Conservation (phyloP, 2,888 invertebrate genomes). For the Limenitis arthemis region DNA sequence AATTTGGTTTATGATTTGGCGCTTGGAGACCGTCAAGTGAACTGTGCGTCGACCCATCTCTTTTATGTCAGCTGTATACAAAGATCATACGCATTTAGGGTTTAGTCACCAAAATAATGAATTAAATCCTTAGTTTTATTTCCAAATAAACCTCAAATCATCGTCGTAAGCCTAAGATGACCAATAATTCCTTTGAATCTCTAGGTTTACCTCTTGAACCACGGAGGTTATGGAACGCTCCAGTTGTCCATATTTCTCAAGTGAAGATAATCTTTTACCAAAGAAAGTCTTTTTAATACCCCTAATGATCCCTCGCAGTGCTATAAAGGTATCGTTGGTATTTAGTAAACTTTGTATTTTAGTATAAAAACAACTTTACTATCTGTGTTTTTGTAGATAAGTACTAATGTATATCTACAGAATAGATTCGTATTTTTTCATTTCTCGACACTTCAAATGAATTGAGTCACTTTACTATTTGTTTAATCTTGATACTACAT, state of each 20-base stretch:
- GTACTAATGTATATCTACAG: conserved; percentile 31
- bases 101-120: conserved; percentile 52
- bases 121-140: conserved; percentile 53
- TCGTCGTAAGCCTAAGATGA: conserved; percentile 30
- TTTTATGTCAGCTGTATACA: conserved; percentile 69
- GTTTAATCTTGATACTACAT: conserved; percentile 20
- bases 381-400: conserved; percentile 56
- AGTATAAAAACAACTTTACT: conserved; percentile 46
- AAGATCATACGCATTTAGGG: conserved; percentile 67
- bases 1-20: conserved; percentile 45
- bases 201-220: conserved; percentile 54
- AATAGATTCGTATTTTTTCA: conserved; percentile 30
- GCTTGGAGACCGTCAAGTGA: conserved; percentile 48
- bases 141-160: conserved; percentile 33
- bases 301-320: conserved; percentile 61
- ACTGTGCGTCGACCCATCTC: conserved; percentile 57
- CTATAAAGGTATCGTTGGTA: conserved; percentile 49
- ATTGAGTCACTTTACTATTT: conserved; percentile 18
- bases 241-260: conserved; percentile 55
- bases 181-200: conserved; percentile 45
- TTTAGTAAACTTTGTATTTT: conserved; percentile 31
- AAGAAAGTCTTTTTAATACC: conserved; percentile 51
- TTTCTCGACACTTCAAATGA: conserved; percentile 26
- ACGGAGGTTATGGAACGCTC: conserved; percentile 66
- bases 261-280: conserved; percentile 54